Percentiles rank a stretch among this genome's conserved stretches.
Conservation (phyloP, 2,113 vertebrate genomes). For the Aepyceros melampus region DNA sequence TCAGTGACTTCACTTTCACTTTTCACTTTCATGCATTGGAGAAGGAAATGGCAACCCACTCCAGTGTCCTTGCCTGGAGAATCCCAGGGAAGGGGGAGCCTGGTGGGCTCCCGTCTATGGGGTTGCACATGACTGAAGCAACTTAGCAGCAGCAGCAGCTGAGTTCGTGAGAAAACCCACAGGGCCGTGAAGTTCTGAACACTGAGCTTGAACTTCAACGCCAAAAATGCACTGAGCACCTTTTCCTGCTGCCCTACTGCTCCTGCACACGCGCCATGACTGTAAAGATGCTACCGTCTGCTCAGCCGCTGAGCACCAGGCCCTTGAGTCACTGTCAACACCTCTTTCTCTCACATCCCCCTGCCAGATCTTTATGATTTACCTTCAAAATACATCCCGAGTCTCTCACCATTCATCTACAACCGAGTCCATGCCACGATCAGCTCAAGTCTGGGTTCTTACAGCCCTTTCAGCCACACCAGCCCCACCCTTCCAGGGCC, state of each 20-base stretch:
- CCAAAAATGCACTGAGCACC: neutral
- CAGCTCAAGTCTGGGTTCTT: neutral
- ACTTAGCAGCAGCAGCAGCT: too few species aligned
- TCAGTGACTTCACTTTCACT: too few species aligned
- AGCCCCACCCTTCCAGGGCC: neutral
- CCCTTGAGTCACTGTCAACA: too few species aligned
- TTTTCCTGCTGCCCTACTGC: neutral
- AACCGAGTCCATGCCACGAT: neutral
- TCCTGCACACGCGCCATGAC: accelerated
- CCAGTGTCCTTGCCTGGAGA: too few species aligned
- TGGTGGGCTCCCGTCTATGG: too few species aligned
- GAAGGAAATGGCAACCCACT: too few species aligned
- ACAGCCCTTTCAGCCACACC: neutral
- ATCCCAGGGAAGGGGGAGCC: too few species aligned
- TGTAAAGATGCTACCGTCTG: neutral
- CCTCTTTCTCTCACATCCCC: too few species aligned
- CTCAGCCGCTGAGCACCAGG: accelerated
- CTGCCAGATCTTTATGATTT: neutral
- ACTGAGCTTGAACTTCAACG: accelerated
- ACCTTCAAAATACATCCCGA: neutral
- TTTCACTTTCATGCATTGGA: too few species aligned
- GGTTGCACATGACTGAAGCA: too few species aligned
- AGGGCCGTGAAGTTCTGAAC: neutral
- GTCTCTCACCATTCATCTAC: neutral
- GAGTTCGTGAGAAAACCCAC: neutral